Evolutionary conservation across 2,888 invertebrate species (phyloP).

Genomic region (Hydriomena furcata): DNA sequence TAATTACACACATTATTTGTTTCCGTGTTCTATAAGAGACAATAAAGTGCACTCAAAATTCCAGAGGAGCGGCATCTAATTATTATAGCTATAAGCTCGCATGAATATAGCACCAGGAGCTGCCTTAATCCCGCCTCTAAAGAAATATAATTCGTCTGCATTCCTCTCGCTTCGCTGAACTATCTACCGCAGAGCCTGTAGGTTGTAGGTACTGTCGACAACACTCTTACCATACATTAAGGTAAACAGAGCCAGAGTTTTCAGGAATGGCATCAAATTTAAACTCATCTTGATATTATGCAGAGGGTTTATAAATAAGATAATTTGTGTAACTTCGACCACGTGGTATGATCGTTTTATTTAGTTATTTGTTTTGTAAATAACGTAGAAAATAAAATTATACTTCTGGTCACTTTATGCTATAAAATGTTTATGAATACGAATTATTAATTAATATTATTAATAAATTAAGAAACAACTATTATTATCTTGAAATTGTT

Average conservation of each 20-base stretch:
- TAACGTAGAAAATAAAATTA: too few relatives aligned
- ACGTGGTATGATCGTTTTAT: too few relatives aligned
- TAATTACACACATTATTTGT: background rate
- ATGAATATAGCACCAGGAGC: conserved; percentile 41
- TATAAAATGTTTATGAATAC: too few relatives aligned
- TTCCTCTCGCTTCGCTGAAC: conserved; percentile 44
- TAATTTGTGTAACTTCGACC: too few relatives aligned
- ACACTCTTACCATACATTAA: conserved; percentile 37
- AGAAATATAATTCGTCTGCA: conserved; percentile 52
- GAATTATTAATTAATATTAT: too few relatives aligned
- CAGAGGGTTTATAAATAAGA: too few relatives aligned
- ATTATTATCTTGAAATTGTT: too few relatives aligned
- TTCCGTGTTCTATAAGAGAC: background rate
- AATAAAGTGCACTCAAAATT: conserved; percentile 7
- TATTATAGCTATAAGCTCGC: conserved; percentile 33
- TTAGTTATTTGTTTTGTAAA: too few relatives aligned
- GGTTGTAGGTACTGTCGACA: conserved; percentile 38
- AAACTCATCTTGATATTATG: too few relatives aligned
- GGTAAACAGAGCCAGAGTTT: conserved; percentile 35
- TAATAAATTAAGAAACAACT: too few relatives aligned
- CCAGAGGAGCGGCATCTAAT: conserved; percentile 31
- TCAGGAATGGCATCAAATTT: conserved; percentile 28
- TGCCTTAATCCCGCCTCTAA: conserved; percentile 44
- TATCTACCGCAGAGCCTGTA: conserved; percentile 43
- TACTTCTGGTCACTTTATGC: too few relatives aligned